phyloP scores from a whole-genome alignment of 2,888 invertebrate genomes.

The Balanococcus diminutus region DNA sequence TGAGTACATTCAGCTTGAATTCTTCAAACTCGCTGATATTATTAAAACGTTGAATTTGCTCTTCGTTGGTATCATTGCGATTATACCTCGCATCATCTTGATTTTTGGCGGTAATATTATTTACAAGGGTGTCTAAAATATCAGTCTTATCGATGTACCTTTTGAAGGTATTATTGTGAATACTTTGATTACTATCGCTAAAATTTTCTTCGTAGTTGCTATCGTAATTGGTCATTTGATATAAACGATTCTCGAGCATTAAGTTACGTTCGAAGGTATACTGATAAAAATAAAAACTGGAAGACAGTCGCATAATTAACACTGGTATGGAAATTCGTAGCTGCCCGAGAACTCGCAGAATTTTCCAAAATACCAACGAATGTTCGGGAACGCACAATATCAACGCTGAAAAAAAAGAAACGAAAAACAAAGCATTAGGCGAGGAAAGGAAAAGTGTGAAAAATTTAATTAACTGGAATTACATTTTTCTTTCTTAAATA shows the following conservation, averaged over 20 bases:
- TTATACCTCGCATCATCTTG: background rate
- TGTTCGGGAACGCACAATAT: conserved; percentile 40
- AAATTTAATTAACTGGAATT: conserved; percentile 20
- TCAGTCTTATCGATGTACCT: conserved; percentile 39
- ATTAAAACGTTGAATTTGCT: background rate
- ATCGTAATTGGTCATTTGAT: conserved; percentile 20
- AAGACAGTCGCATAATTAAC: conserved; percentile 47
- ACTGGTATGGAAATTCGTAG: conserved; percentile 27
- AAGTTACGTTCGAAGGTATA: background rate
- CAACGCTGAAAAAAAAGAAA: conserved; percentile 24
- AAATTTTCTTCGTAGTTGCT: conserved; percentile 19
- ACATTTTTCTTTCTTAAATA: background rate
- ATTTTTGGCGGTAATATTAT: background rate
- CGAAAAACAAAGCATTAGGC: background rate
- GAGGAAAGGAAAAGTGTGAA: background rate
- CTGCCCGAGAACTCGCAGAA: conserved; percentile 17
- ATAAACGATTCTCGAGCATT: background rate
- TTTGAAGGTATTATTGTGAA: conserved; percentile 11
- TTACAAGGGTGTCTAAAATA: conserved; percentile 39
- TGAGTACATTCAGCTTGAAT: conserved; percentile 8
- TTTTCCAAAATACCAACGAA: conserved; percentile 3
- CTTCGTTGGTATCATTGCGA: background rate
- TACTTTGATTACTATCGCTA: conserved; percentile 21
- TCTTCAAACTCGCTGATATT: background rate
- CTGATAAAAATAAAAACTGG: conserved; percentile 44